phyloP scores from a whole-genome alignment of 53 echinoderm and acorn worm species.

The Paracentrotus lividus region DNA sequence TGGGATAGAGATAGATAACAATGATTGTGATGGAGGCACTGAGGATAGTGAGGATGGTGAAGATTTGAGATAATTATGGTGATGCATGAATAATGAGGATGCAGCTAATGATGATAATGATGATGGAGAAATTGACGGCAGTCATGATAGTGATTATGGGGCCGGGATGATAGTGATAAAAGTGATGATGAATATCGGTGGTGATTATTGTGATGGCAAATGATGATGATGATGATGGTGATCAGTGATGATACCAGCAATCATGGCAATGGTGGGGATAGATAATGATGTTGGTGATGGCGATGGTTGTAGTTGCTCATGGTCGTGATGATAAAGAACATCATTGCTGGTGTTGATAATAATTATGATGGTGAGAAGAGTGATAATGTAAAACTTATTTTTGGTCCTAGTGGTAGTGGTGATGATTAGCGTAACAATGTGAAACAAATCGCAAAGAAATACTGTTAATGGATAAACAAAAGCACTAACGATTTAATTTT shows the following conservation, averaged over 20 bases:
- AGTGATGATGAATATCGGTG: background rate
- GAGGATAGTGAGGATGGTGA: background rate
- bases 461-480: too few species aligned
- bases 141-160: background rate
- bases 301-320: background rate
- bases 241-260: background rate
- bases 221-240: slow-evolving; percentile 6
- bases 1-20: background rate
- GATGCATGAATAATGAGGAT: too few species aligned
- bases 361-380: too few species aligned
- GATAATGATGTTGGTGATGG: slow-evolving; percentile 2
- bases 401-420: too few species aligned
- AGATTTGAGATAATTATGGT: background rate
- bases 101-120: slow-evolving; percentile 35
- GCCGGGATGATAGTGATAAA: background rate
- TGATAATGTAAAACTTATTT: too few species aligned
- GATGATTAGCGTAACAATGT: too few species aligned
- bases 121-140: background rate
- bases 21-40: slow-evolving; percentile 12
- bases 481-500: too few species aligned
- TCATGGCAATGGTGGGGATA: background rate
- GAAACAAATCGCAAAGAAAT: too few species aligned
- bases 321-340: too few species aligned
- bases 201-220: background rate
- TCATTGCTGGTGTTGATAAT: too few species aligned